Conservation (phyloP, 2,797 vertebrate species). For the Phoeniculus purpureus region DNA sequence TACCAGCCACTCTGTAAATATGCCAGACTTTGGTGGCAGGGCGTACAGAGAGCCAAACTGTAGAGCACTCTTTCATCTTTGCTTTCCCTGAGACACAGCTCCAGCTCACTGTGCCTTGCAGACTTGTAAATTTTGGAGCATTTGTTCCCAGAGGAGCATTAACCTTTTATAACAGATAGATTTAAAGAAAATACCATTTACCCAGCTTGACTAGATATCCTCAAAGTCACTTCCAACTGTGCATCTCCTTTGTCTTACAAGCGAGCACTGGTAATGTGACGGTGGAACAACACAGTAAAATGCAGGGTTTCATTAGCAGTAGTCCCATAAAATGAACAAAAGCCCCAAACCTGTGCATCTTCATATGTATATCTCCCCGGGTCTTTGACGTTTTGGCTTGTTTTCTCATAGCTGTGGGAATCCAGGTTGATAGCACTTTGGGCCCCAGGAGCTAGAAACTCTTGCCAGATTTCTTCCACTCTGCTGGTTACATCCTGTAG, state of each 20-base stretch:
- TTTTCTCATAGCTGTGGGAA: constrained; percentile 95
- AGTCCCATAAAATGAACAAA: constrained; percentile 30
- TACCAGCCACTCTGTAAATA: neutral
- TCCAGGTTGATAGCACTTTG: constrained; percentile 96
- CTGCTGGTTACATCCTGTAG: constrained; percentile 88
- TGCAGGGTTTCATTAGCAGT: constrained; percentile 14
- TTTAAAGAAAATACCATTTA: constrained; percentile 41
- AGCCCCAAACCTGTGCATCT: constrained; percentile 89
- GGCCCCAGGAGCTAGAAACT: constrained; percentile 93
- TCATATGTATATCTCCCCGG: constrained; percentile 94
- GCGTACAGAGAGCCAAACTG: neutral
- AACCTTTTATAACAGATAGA: constrained; percentile 27
- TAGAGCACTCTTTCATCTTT: constrained; percentile 3
- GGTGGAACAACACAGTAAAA: constrained; percentile 8
- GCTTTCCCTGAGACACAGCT: constrained; percentile 15
- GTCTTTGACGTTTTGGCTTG: constrained; percentile 95
- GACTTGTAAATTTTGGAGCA: constrained; percentile 50
- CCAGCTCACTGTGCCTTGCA: neutral
- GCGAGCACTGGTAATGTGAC: constrained; percentile 7
- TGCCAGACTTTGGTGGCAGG: neutral
- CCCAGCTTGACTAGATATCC: constrained; percentile 27
- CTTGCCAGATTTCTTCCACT: constrained; percentile 95
- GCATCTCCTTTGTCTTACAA: constrained; percentile 12
- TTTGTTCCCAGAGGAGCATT: constrained; percentile 46
- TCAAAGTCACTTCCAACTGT: constrained; percentile 49